Evolutionary conservation across 2,797 vertebrate species (phyloP).

Genomic region (Halcyon smyrnensis): DNA sequence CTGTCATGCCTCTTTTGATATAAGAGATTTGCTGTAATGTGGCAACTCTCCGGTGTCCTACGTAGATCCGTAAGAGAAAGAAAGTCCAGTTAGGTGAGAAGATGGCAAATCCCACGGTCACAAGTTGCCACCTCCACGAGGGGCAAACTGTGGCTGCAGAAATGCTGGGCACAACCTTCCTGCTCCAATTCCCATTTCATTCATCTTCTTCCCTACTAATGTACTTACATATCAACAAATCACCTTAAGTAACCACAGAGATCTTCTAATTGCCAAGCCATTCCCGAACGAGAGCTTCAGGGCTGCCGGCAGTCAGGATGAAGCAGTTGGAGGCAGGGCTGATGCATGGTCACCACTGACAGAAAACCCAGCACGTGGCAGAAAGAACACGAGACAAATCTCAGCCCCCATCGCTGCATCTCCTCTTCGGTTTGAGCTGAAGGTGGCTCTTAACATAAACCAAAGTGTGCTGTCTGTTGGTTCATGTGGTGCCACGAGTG

Average conservation of each 20-base stretch:
- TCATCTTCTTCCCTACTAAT: neutral
- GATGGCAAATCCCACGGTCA: neutral
- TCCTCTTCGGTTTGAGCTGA: neutral
- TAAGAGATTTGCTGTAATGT: neutral
- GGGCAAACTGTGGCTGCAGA: neutral
- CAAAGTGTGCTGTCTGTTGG: neutral
- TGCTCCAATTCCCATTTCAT: neutral
- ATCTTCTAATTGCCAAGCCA: constrained; percentile 28
- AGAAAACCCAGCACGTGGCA: neutral
- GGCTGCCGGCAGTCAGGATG: neutral
- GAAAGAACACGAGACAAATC: neutral
- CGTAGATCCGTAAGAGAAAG: neutral
- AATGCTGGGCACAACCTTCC: neutral
- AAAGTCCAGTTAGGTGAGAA: neutral
- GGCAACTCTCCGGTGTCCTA: neutral
- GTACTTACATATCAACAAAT: neutral
- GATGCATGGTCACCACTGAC: neutral
- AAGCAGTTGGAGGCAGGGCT: neutral
- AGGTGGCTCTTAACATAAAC: neutral
- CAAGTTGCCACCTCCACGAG: neutral
- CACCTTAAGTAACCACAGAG: neutral
- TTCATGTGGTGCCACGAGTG: neutral
- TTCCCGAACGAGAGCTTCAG: neutral
- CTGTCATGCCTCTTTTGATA: neutral
- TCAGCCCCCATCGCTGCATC: accelerated